phyloP scores from a whole-genome alignment of 2,797 vertebrate species.

The Carapus acus region DNA sequence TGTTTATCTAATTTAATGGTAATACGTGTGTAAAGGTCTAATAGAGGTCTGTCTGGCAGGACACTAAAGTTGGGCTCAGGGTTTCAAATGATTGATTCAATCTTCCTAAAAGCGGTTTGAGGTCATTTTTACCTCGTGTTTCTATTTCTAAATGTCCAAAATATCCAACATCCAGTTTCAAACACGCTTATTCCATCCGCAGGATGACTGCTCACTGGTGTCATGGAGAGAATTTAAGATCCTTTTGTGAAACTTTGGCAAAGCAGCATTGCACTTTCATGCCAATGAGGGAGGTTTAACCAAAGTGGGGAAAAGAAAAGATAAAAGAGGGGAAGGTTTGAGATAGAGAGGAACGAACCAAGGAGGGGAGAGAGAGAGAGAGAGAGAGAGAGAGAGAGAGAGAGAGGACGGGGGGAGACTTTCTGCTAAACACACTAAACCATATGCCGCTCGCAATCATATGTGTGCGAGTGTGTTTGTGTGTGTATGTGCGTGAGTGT shows the following conservation, averaged over 20 bases:
- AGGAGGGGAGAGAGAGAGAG: conserved; percentile 11
- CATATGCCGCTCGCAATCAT: conserved; percentile 66
- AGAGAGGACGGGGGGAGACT: conserved; percentile 45
- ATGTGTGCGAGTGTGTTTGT: too few species aligned
- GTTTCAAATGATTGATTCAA: background rate
- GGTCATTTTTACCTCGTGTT: background rate
- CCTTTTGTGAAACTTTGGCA: conserved; percentile 26
- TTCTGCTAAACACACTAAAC: conserved; percentile 63
- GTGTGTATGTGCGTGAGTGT: conserved; percentile 31
- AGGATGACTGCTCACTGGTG: background rate
- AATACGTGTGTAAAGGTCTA: too few species aligned
- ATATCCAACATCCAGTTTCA: background rate
- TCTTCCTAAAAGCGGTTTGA: conserved; percentile 1
- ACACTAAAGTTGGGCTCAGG: background rate
- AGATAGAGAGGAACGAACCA: conserved; percentile 1
- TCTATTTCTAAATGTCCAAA: conserved; percentile 2
- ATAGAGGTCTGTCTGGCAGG: too few species aligned
- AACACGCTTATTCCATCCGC: background rate
- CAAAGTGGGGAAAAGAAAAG: conserved; percentile 39
- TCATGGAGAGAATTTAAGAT: background rate
- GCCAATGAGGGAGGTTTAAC: conserved; percentile 32
- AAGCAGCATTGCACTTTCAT: conserved; percentile 27
- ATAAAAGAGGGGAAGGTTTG: conserved; percentile 7
- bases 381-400: conserved; percentile 9
- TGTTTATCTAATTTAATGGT: background rate